Conservation (phyloP, 2,113 vertebrate species). For the Cromileptes altivelis region DNA sequence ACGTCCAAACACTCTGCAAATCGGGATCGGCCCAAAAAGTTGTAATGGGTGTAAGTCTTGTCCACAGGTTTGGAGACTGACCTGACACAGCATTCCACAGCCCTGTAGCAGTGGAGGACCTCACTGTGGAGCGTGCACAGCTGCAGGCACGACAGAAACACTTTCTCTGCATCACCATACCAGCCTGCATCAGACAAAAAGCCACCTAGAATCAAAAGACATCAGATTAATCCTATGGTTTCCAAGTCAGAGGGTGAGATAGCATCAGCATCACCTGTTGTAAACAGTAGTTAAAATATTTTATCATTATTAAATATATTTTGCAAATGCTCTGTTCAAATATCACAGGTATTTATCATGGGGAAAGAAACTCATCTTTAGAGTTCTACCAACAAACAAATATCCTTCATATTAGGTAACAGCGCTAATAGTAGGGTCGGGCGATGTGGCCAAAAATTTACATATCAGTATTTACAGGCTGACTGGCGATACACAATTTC, state of each 20-base stretch:
- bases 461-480: too few relatives aligned
- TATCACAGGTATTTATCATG: background rate
- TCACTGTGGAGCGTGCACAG: slow-evolving; percentile 96
- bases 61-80: slow-evolving; percentile 72
- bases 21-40: too few relatives aligned
- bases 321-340: background rate
- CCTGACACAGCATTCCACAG: slow-evolving; percentile 98
- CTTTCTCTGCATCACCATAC: slow-evolving; percentile 98
- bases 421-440: background rate
- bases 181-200: slow-evolving; percentile 98
- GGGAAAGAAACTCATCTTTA: background rate
- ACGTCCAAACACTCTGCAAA: too few relatives aligned
- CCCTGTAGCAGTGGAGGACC: slow-evolving; percentile 96
- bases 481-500: too few relatives aligned
- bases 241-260: background rate
- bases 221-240: slow-evolving; percentile 10
- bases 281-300: background rate
- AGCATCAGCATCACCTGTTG: background rate
- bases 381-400: background rate
- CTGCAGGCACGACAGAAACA: slow-evolving; percentile 97
- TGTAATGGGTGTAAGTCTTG: too few relatives aligned
- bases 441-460: too few relatives aligned
- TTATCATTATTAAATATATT: background rate
- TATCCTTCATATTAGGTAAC: background rate
- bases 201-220: slow-evolving; percentile 85